Evolutionary conservation across 1,140 invertebrate species (phyloP).

Genomic region (Aphaenogaster rudis): DNA sequence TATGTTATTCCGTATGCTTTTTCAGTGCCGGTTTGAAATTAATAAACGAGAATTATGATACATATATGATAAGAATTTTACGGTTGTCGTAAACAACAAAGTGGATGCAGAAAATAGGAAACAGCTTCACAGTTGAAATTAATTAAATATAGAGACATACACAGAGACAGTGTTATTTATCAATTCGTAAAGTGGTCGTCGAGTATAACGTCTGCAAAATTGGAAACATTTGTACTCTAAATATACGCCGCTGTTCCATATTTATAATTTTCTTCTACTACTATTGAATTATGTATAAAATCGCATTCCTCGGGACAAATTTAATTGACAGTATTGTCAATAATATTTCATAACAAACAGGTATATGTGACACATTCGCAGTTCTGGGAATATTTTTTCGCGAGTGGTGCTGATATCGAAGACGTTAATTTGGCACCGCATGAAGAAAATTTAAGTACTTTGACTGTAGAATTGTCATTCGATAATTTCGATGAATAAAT

Average conservation of each 20-base stretch:
- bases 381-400: neutral
- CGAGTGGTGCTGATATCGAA: neutral
- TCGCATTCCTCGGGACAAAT: slow-evolving; percentile 6
- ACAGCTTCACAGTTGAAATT: neutral
- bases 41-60: neutral
- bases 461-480: neutral
- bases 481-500: neutral
- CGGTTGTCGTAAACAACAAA: neutral
- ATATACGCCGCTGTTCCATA: slow-evolving; percentile 14
- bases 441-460: neutral
- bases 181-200: slow-evolving; percentile 23
- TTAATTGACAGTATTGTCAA: neutral
- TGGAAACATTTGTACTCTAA: neutral
- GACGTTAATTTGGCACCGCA: neutral
- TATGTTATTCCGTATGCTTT: neutral
- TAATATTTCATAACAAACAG: neutral
- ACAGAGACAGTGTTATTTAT: neutral
- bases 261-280: slow-evolving; percentile 8
- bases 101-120: neutral
- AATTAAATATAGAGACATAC: neutral
- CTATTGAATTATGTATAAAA: neutral
- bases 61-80: slow-evolving; percentile 9
- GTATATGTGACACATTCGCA: neutral
- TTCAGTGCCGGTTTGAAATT: neutral
- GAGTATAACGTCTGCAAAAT: slow-evolving; percentile 5